phyloP scores from a whole-genome alignment of 2,888 invertebrate genomes.

The Aphidius colemani region DNA sequence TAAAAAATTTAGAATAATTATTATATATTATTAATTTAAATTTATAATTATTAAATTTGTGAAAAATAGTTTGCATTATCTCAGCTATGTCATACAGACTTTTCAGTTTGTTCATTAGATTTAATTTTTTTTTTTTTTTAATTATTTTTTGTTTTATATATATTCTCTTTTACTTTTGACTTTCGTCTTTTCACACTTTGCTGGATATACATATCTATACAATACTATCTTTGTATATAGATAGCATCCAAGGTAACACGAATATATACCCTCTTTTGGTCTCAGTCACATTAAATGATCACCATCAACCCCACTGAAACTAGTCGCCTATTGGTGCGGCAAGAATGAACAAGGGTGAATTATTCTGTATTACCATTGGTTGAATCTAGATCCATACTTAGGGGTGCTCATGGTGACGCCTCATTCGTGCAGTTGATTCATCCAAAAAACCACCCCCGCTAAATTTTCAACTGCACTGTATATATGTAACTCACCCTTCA shows the following conservation, averaged over 20 bases:
- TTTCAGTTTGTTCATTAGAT: no score
- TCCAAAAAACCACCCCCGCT: slow-evolving; percentile 11
- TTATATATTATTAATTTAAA: no score
- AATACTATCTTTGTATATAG: neutral
- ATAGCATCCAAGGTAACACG: neutral
- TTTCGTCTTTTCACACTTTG: neutral
- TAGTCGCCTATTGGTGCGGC: slow-evolving; percentile 25
- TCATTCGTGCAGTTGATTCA: slow-evolving; percentile 42
- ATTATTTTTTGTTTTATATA: slow-evolving; percentile 14
- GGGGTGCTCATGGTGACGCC: slow-evolving; percentile 46
- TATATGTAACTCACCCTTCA: slow-evolving; percentile 1
- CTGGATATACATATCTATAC: no score
- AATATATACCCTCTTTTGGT: neutral
- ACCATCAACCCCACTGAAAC: slow-evolving; percentile 11
- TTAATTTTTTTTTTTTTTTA: neutral
- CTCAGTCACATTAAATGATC: slow-evolving; percentile 23
- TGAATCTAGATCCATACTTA: slow-evolving; percentile 43
- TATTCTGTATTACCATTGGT: slow-evolving; percentile 45
- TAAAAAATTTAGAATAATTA: neutral
- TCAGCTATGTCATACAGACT: neutral
- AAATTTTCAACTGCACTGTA: neutral
- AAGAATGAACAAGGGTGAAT: slow-evolving; percentile 41
- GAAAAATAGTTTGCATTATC: neutral
- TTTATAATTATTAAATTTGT: neutral
- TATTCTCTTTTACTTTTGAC: slow-evolving; percentile 3